phyloP scores from a whole-genome alignment of 1,140 invertebrate species.

The Dryas iulia region DNA sequence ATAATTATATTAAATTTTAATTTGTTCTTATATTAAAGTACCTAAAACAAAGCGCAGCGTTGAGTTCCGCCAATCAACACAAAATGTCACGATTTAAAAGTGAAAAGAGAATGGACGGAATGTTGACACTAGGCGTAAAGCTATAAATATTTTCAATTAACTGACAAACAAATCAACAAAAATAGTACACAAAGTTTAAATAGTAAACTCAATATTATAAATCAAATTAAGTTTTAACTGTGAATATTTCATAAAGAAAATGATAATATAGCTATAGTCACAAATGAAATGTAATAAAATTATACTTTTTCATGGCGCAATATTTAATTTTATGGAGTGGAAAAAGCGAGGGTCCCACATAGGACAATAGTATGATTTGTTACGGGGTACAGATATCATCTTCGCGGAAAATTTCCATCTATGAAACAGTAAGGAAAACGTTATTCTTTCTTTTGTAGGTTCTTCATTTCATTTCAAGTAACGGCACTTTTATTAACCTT shows the following conservation, averaged over 20 bases:
- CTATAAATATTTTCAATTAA: background rate
- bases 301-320: constrained; percentile 56
- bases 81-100: too few relatives aligned
- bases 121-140: too few relatives aligned
- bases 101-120: too few relatives aligned
- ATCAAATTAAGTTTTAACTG: background rate
- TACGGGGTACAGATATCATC: constrained; percentile 57
- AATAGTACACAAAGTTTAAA: background rate
- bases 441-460: constrained; percentile 43
- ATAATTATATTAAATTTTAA: too few relatives aligned
- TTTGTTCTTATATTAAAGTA: too few relatives aligned
- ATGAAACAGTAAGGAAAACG: constrained; percentile 48
- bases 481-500: constrained; percentile 51
- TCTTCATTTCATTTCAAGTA: constrained; percentile 42
- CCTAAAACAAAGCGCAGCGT: too few relatives aligned
- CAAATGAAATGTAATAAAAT: constrained; percentile 48
- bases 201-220: background rate
- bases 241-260: constrained; percentile 2
- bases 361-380: constrained; percentile 73
- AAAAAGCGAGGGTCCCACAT: constrained; percentile 54
- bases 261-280: constrained; percentile 2
- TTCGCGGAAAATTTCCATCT: constrained; percentile 54
- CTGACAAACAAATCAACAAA: background rate
- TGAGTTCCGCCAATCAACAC: too few relatives aligned
- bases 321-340: constrained; percentile 76